Percentiles rank a stretch among this genome's conserved stretches.
Evolutionary conservation across 2,113 vertebrate genomes (phyloP).

Genomic region (Progne subis): DNA sequence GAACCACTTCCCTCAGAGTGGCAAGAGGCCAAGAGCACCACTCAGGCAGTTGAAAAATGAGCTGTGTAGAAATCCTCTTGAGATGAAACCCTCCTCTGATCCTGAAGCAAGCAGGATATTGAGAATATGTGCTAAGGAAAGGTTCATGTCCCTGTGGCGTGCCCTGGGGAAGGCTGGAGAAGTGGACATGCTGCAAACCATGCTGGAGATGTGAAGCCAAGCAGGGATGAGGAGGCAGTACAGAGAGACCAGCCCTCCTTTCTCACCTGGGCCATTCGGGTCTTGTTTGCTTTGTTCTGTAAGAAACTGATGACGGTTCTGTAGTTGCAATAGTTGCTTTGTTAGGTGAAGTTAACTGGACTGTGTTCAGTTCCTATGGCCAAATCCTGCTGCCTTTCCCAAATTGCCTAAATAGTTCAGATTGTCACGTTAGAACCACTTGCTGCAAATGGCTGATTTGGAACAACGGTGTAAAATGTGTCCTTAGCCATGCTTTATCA

Average conservation of each 20-base stretch:
- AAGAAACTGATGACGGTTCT: neutral
- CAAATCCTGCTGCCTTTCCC: neutral
- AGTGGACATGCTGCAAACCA: neutral
- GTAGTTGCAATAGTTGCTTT: neutral
- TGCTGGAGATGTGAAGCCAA: neutral
- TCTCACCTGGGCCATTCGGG: rapidly evolving
- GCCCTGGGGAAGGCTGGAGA: neutral
- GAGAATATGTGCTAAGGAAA: neutral
- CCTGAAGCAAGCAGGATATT: neutral
- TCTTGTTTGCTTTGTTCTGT: neutral
- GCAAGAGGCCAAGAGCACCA: neutral
- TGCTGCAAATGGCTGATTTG: neutral
- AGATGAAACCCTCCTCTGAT: conserved; percentile 2
- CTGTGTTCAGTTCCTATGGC: neutral
- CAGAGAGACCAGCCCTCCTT: neutral
- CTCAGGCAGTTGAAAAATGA: conserved; percentile 28
- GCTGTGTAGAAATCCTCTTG: neutral
- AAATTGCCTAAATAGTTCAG: neutral
- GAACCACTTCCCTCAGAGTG: neutral
- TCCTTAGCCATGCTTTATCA: neutral
- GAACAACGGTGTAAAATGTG: rapidly evolving
- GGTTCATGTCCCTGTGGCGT: neutral
- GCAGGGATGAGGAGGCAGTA: neutral
- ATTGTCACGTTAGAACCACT: neutral
- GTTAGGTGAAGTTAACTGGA: neutral